Evolutionary conservation across 2,113 vertebrate species (phyloP).

Genomic region (Notarius quadriscutis): DNA sequence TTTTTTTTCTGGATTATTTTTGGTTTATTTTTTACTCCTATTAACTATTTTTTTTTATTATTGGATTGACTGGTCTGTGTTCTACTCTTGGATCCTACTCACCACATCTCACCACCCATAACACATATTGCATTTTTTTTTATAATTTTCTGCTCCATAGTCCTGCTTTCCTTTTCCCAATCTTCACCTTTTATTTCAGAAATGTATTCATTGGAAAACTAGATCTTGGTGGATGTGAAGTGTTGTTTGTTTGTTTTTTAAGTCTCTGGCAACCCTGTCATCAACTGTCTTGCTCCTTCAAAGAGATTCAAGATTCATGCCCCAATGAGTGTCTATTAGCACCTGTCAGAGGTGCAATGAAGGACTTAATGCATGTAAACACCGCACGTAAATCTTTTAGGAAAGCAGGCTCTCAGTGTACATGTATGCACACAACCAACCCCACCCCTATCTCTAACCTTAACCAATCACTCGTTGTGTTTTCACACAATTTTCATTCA

Average conservation of each 20-base stretch:
- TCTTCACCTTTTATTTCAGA: background rate
- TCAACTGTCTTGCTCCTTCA: background rate
- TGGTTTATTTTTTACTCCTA: too few species aligned
- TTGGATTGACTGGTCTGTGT: too few species aligned
- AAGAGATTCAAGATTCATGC: background rate
- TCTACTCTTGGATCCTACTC: too few species aligned
- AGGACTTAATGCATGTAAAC: too few species aligned
- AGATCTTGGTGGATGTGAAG: background rate
- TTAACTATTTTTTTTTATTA: too few species aligned
- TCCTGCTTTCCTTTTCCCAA: background rate
- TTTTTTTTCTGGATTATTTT: too few species aligned
- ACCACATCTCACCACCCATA: too few species aligned
- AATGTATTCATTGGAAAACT: background rate
- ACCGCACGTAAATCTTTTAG: background rate
- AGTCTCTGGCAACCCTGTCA: background rate
- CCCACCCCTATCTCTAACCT: background rate
- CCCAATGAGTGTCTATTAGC: background rate
- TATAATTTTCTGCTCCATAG: background rate
- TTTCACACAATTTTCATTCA: background rate
- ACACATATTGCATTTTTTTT: background rate
- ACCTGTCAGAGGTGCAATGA: too few species aligned
- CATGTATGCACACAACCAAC: background rate
- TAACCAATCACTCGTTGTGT: background rate
- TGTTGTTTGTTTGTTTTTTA: background rate
- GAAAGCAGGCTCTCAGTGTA: background rate